Evolutionary conservation across 2,888 invertebrate species (phyloP), one percentile per base, ranked within the genome.

Genomic region (Criorhina ranunculi): DNA sequence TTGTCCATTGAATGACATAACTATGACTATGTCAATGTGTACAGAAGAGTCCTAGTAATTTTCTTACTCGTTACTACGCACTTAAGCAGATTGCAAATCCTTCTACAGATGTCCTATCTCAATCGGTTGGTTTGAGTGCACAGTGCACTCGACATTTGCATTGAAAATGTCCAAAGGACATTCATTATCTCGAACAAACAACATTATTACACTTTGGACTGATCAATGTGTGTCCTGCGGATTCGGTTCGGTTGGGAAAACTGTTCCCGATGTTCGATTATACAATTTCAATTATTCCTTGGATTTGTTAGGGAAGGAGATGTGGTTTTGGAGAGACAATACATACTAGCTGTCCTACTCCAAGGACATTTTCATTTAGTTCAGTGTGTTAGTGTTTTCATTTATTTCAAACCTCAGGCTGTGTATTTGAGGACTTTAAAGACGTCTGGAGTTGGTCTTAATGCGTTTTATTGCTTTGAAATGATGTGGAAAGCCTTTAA

Each of bases 51-150:
- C 35, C 2, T 31, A 51, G 8, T 4, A 24, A 53, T 29, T 53
- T 55, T 15, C 33, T 15, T 55, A 12, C 15, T 17, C 35, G 5
- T 37, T 35, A 55, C n/a, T 19, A 44, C 33, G 24, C 19, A 67
- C 15, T 69, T 64, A 19, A 44, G 9, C 24, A 15, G 42, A 44
- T 33, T 31, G 6, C 17, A 55, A 35, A 7, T 12, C 9, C 33
- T 33, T n/a, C 7, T 5, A 12, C 55, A 69, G 69, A 57, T 69
- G 69, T 57, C 3, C 12, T 46, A 40, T n/a, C 7, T 33, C 29
- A 5, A 31, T 3, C 29, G 0, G 5, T 24, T 8, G 19, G 19
- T 24, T 5, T 24, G 2, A 6, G 7, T 7, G 24, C 24, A 12
- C 24, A 51, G n/a, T 7, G 24, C 17, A 8, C 11, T 46, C 9